Base-by-base conservation (phyloP, 2,888 invertebrate genomes). In the Lasioglossum figueresi region DNA sequence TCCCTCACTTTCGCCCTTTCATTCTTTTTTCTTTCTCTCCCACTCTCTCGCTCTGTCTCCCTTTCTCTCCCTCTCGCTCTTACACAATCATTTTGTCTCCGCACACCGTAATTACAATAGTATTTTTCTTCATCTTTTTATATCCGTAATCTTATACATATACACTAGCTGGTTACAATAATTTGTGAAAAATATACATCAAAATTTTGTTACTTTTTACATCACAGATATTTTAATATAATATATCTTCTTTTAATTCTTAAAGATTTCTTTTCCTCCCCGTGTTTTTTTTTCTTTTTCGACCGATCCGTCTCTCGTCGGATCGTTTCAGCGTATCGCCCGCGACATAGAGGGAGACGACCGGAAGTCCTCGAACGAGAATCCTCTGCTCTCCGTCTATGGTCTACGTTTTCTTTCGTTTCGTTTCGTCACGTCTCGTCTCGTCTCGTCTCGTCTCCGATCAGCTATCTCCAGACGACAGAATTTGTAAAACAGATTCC, bases 171-270 rank as follows among this genome's bases (percentile, higher is more conserved):
- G 95, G 93, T 94, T 95, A 95, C 93, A 93, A 95, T 94, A 94
- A 94, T 92, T 95, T 94, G 95, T 94, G 95, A 95, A 95, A 95
- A 95, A 95, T 95, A 95, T 95, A 95, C 95, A 95, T 95, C 94
- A 94, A 95, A 95, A 95, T 94, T 95, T 95, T 94, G 94, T 95
- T 95, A 94, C 93, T 94, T 95, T 94, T 94, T 95, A 95, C 94
- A 95, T 95, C 95, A 95, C 95, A 95, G 95, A 95, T 95, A 95
- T 94, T 95, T 95, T 94, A 94, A 95, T 95, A 95, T 94, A 94
- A 94, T 94, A 94, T 94, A 94, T 94, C 92, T 93, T 94, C 93
- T 93, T 90, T 93, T 93, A 93, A 93, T 89, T 93, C 92, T 93
- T 94, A 94, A 94, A 94, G 93, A 92, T 93, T 93, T 93, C 92